These are phyloP conservation scores for Chiridota heheva DNA, from an alignment of 35 echinoderm and acorn worm genomes.

Conservation along the genomic window DNA sequence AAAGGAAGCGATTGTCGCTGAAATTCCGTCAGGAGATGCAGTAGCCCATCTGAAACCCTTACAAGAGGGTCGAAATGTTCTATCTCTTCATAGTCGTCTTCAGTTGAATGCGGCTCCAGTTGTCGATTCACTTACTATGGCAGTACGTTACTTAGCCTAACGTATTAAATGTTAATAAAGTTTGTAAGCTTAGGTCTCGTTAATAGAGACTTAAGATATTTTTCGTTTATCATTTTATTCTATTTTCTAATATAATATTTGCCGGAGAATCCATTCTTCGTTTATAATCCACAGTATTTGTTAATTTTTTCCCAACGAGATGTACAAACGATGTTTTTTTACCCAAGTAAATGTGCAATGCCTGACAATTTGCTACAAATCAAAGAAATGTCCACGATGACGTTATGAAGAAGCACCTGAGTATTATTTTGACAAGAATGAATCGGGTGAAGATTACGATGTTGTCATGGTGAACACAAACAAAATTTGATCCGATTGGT, in stretches of 20 bases:
- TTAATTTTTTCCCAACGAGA: too few relatives aligned
- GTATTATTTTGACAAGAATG: too few relatives aligned
- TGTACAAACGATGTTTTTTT: too few relatives aligned
- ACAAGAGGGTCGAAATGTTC: slow-evolving; percentile 49
- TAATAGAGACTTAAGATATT: not conserved
- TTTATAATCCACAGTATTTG: not conserved
- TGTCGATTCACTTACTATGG: slow-evolving; percentile 54
- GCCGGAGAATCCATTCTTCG: not conserved
- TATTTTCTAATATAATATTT: not conserved
- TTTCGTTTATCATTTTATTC: not conserved
- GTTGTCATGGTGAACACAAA: too few relatives aligned
- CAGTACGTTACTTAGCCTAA: slow-evolving; percentile 5
- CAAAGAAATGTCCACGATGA: too few relatives aligned
- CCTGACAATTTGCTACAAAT: too few relatives aligned
- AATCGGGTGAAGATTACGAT: too few relatives aligned
- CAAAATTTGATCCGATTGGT: too few relatives aligned
- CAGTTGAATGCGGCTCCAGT: slow-evolving; percentile 80
- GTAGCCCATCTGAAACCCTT: slow-evolving; percentile 73
- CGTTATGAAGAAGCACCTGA: too few relatives aligned
- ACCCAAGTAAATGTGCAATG: too few relatives aligned
- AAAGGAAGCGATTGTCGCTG: not conserved
- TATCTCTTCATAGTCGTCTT: slow-evolving; percentile 60
- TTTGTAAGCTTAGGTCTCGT: not conserved
- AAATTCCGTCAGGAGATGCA: slow-evolving; percentile 29
- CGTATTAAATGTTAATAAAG: not conserved